Base-by-base conservation (phyloP, 2,888 invertebrate genomes). In the Drosophila macrothrix region DNA sequence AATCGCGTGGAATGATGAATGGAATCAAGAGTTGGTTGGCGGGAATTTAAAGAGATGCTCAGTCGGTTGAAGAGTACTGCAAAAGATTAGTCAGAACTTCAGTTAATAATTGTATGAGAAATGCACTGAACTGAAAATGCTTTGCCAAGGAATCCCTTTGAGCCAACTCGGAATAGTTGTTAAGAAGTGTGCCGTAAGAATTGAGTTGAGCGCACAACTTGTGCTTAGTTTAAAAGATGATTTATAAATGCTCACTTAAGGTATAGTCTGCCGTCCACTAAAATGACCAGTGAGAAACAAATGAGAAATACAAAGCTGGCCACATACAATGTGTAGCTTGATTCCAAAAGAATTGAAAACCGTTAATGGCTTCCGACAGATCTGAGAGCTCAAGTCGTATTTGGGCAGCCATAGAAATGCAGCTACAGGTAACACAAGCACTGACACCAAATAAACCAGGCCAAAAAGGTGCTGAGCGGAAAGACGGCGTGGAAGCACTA, bases 381-480 rank as follows among this genome's bases (percentile, higher is more conserved):
- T 25, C 56, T 22, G 29, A 50, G 22, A 60, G 60, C 35, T 29
- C 12, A 64, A 69, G n/a, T 33, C 43, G 37, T 61, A 49, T 56
- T 28, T 66, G 61, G 52, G 66, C 63, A 80, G 55, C 73, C 84
- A 79, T 84, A 80, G 65, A 75, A 84, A 82, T 49, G 31, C 62
- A 53, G 65, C 37, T 56, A 33, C 67, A 58, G 68, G 73, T 85
- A 86, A 75, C 70, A 70, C 53, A 73, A 80, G 76, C 73, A 65
- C 58, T 67, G 80, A 82, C 76, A 81, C 69, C 60, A 81, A 81
- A 84, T 67, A 73, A 84, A 87, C 65, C 85, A 82, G 90, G 64
- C 61, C 82, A 59, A 82, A 82, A 80, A 76, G 66, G 78, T 82
- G 76, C 52, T 39, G 50, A 37, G 29, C 16, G 41, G 19, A 29